These are phyloP conservation scores for Epirrhoe alternata DNA, from an alignment of 2,888 invertebrate genomes.

Conservation along the genomic window DNA sequence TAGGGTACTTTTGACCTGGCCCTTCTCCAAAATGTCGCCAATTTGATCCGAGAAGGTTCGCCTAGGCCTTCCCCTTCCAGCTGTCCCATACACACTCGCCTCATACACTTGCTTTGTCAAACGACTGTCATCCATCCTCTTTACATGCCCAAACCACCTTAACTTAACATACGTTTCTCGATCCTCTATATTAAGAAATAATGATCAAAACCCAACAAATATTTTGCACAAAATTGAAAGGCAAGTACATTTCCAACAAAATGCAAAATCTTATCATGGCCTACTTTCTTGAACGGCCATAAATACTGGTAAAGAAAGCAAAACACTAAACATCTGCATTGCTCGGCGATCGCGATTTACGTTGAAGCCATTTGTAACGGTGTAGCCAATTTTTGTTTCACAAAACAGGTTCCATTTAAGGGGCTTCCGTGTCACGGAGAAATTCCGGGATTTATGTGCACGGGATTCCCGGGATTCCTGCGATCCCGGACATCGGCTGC, in stretches of 20 bases:
- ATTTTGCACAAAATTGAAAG: too few species aligned
- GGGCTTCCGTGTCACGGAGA: constrained; percentile 40
- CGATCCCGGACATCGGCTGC: constrained; percentile 38
- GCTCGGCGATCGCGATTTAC: constrained; percentile 34
- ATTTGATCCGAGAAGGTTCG: too few species aligned
- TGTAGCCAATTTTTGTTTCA: constrained; percentile 57
- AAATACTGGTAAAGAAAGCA: constrained; percentile 22
- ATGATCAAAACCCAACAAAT: too few species aligned
- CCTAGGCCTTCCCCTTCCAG: too few species aligned
- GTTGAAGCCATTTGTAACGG: constrained; percentile 32
- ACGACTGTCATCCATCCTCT: too few species aligned
- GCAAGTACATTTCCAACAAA: background rate
- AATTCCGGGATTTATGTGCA: constrained; percentile 41
- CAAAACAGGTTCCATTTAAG: constrained; percentile 61
- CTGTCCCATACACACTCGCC: too few species aligned
- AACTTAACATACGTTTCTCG: too few species aligned
- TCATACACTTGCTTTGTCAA: too few species aligned
- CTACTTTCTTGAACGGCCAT: constrained; percentile 15
- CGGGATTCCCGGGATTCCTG: constrained; percentile 40
- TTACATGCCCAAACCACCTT: too few species aligned
- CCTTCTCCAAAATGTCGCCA: too few species aligned
- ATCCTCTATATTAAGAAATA: too few species aligned
- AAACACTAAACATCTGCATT: constrained; percentile 32
- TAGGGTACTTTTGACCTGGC: too few species aligned
- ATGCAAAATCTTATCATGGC: constrained; percentile 4